These are phyloP conservation scores for Cerceris rybyensis DNA, from an alignment of 2,888 invertebrate species.

Conservation along the genomic window DNA sequence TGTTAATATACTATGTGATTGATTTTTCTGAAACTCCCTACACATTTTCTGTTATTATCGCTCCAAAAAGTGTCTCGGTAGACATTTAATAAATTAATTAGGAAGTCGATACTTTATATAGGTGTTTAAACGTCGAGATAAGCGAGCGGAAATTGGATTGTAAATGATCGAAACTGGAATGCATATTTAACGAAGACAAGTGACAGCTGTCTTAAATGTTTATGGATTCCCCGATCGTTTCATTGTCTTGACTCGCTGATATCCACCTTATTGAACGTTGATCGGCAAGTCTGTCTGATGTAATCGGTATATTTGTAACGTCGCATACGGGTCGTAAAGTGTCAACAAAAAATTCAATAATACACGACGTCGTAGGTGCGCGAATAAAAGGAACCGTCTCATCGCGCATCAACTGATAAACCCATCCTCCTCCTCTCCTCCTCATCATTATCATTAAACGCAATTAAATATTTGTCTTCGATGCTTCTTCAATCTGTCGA, in stretches of 20 bases:
- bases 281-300: conserved; percentile 41
- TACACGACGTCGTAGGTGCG: background rate
- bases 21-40: too few relatives aligned
- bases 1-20: too few relatives aligned
- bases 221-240: conserved; percentile 3
- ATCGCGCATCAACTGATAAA: conserved; percentile 25
- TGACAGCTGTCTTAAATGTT: background rate
- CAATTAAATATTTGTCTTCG: background rate
- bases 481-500: background rate
- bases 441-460: background rate
- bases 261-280: conserved; percentile 43
- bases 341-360: too few relatives aligned
- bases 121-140: background rate
- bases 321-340: background rate
- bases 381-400: background rate
- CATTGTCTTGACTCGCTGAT: conserved; percentile 2
- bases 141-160: background rate
- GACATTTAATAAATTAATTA: too few relatives aligned
- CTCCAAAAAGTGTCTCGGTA: too few relatives aligned
- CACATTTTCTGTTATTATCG: too few relatives aligned
- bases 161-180: background rate
- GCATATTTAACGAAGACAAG: background rate
- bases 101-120: background rate
- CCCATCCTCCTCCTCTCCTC: background rate
- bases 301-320: conserved; percentile 35